Evolutionary conservation across 2,113 vertebrate genomes (phyloP), one percentile per base, ranked within the genome.

Genomic region (Aleadryas rufinucha): DNA sequence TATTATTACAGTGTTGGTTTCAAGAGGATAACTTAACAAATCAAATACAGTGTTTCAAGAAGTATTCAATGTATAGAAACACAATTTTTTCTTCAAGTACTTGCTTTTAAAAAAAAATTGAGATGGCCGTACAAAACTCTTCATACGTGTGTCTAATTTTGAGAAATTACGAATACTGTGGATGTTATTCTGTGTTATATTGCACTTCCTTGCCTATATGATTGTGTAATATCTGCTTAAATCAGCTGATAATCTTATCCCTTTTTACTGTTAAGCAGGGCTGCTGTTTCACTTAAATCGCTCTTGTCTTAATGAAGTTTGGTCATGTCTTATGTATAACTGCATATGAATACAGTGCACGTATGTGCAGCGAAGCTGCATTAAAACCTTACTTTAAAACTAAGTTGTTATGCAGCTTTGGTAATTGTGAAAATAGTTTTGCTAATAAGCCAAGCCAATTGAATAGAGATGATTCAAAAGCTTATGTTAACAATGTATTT

Each of bases 251-350:
- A 91, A 82, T 72, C 37, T 76, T 66, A 54, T 0, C 17, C 85
- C 63, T 95, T 71, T 90, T 89, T 85, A 47, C 78, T 91, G 59
- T 88, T 76, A 80, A 89, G 71, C 68, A 90, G 84, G 70, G 72
- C 49, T 93, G 18, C 59, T 88, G 42, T 85, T 66, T 90, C 0
- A 0, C 54, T 83, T 94, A 93, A 90, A 65, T 90, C 1, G 0
- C 13, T 87, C 16, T 76, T 94, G 31, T 92, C 41, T 84, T 89
- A 82, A 65, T 77, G 75, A 86, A 81, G 59, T 74, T 83, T 74
- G 71, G 10, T 88, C 54, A 45, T 84, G 54, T 90, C 39, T 92
- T 80, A 50, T 4, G 17, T 81, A 7, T 78, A 52, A 50, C 44
- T 77, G 20, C 45, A 9, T 56, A 37, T 56, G 41, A 76, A 31